Evolutionary conservation across 2,113 vertebrate species (phyloP), one percentile per base, ranked within the genome.

Genomic region (Triplophysa siluroides): DNA sequence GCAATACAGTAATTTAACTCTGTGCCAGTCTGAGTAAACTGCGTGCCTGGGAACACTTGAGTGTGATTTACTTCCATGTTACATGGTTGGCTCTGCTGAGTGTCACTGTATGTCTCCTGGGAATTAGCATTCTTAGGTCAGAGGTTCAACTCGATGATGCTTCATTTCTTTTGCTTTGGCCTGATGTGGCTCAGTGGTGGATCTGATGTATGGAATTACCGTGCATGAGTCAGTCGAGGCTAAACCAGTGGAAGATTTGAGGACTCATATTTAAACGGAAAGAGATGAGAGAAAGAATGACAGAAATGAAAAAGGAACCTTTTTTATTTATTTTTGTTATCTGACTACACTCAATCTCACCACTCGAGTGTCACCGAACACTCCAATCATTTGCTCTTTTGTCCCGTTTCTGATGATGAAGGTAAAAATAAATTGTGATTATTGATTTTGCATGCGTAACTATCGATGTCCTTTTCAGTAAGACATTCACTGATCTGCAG

Each of bases 181-280:
- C 54, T 81, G 74, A 70, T 26, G 52, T 66, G 43, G 23, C 64
- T 38, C 41, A 10, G 70, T n/a, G 54, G 52, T 18, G 38, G 62
- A 67, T 54, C 24, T 43, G 54, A 78, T 67, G 65, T 68, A 64
- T 61, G 26, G 77, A 73, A 52, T 73, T 68, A 73, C 16, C 18
- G 60, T 3, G 52, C 23, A 60, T 78, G 81, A 85, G 77, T 82
- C 81, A 80, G 26, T 29, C 18, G 10, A 18, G 54, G 64, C 18
- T 66, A 43, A 63, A 38, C 58, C 65, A 26, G 61, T 52, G 56
- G 60, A 67, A 9, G 24, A 68, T 16, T 21, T 19, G 8, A 21
- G 54, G n/a, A 58, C 26, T 58, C 21, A 38, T 66, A 78, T 23
- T 43, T 72, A 41, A 72, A 58, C 14, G n/a, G n/a, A 21, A 47